Conservation (phyloP, 2,113 vertebrate genomes). For the Colistium nudipinnis region DNA sequence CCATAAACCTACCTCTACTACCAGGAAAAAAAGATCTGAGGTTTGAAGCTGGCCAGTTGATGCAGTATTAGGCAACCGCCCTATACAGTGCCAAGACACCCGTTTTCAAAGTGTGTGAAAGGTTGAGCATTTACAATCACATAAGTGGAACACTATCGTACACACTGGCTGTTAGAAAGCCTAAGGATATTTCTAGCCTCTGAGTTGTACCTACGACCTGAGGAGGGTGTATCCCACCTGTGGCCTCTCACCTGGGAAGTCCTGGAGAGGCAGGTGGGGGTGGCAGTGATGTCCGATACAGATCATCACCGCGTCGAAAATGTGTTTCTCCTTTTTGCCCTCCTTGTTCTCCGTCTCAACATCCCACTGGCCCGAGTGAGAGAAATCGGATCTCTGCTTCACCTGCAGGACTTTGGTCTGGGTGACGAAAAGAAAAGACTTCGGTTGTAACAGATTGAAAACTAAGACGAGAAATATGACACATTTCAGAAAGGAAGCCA, state of each 20-base stretch:
- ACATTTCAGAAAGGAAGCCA: neutral
- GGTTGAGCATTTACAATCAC: too few relatives aligned
- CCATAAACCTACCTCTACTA: neutral
- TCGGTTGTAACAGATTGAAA: neutral
- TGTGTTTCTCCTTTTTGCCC: slow-evolving; percentile 68
- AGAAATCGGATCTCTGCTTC: slow-evolving; percentile 82
- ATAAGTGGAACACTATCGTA: too few relatives aligned
- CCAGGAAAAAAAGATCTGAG: neutral
- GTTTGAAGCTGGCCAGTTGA: too few relatives aligned
- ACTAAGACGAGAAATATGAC: neutral
- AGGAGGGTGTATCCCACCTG: too few relatives aligned
- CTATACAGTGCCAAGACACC: neutral
- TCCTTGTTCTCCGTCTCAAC: slow-evolving; percentile 82
- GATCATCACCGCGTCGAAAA: slow-evolving; percentile 92
- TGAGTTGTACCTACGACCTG: too few relatives aligned
- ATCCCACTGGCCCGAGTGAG: slow-evolving; percentile 88
- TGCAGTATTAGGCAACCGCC: neutral
- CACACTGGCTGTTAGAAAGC: neutral
- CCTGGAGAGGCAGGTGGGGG: slow-evolving; percentile 84
- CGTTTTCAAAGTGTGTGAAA: too few relatives aligned
- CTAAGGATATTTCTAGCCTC: neutral
- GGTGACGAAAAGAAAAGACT: neutral
- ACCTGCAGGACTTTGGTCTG: slow-evolving; percentile 87
- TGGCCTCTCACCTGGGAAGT: slow-evolving; percentile 90
- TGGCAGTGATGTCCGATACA: slow-evolving; percentile 87